Percentiles rank a stretch among this genome's conserved stretches.
Conservation (phyloP, 2,888 invertebrate species). For the Platycheirus albimanus region DNA sequence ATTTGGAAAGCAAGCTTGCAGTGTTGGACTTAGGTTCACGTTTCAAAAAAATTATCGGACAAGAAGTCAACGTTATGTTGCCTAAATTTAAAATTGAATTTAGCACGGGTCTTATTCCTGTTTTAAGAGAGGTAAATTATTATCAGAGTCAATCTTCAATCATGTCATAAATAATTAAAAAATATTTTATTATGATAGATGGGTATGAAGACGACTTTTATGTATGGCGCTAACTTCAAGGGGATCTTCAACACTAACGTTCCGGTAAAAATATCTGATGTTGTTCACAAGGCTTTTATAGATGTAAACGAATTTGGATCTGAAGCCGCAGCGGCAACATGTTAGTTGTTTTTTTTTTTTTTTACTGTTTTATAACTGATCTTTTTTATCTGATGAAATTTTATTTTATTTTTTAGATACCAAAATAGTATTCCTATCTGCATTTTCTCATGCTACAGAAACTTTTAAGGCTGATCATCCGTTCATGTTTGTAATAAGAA, state of each 20-base stretch:
- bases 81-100: slow-evolving; percentile 93
- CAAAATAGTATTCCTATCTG: slow-evolving; percentile 35
- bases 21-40: slow-evolving; percentile 84
- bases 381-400: not conserved
- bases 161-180: too few relatives aligned
- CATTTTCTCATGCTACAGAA: slow-evolving; percentile 8
- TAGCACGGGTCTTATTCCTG: slow-evolving; percentile 85
- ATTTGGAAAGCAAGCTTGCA: slow-evolving; percentile 86
- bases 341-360: slow-evolving; percentile 33
- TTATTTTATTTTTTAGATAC: slow-evolving; percentile 22
- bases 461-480: slow-evolving; percentile 57
- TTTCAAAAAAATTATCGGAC: slow-evolving; percentile 83
- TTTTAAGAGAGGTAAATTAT: slow-evolving; percentile 83
- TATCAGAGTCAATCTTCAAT: too few relatives aligned
- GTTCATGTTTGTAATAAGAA: slow-evolving; percentile 61
- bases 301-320: slow-evolving; percentile 95
- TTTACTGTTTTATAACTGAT: not conserved
- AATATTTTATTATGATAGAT: slow-evolving; percentile 83
- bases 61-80: slow-evolving; percentile 85
- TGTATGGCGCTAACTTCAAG: slow-evolving; percentile 85
- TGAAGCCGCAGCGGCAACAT: slow-evolving; percentile 86
- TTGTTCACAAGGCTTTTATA: slow-evolving; percentile 92
- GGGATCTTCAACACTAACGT: slow-evolving; percentile 84
- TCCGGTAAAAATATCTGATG: slow-evolving; percentile 86
- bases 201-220: slow-evolving; percentile 88